phyloP scores from a whole-genome alignment of 2,888 invertebrate species.

The Sialis lutaria region DNA sequence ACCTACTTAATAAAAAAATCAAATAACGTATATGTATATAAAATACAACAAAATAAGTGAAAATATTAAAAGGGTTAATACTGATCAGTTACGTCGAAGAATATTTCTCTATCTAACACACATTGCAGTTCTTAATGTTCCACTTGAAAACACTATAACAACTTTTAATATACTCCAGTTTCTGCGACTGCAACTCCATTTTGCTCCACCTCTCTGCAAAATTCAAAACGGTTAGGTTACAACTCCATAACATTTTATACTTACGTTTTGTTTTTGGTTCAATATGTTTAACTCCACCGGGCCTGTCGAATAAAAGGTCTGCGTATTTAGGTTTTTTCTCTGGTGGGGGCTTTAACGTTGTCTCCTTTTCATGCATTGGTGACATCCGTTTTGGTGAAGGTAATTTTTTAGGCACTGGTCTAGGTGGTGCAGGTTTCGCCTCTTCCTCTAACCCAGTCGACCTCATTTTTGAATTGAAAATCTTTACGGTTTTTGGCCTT shows the following conservation, averaged over 20 bases:
- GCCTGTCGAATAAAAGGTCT: conserved; percentile 42
- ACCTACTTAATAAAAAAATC: background rate
- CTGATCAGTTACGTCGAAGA: conserved; percentile 25
- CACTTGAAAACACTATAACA: no score
- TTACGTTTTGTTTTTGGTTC: conserved; percentile 84
- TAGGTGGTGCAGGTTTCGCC: conserved; percentile 67
- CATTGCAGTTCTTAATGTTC: no score
- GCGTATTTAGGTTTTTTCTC: conserved; percentile 64
- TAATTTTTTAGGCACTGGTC: conserved; percentile 41
- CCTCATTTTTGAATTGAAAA: conserved; percentile 78
- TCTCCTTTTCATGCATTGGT: conserved; percentile 18
- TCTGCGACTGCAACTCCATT: no score
- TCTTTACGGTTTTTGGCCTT: conserved; percentile 80
- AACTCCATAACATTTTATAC: conserved; percentile 28
- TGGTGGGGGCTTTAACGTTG: conserved; percentile 27
- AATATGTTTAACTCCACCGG: conserved; percentile 71
- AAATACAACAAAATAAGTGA: background rate
- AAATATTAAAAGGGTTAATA: background rate
- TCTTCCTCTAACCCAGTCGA: conserved; percentile 82
- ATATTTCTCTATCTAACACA: conserved; percentile 10
- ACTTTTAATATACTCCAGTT: no score
- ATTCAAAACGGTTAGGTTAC: no score
- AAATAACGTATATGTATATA: background rate
- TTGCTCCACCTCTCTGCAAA: no score
- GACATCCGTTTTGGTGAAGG: conserved; percentile 26